Base-by-base conservation (phyloP, 1,140 invertebrate genomes). In the Bombus soroeensis region DNA sequence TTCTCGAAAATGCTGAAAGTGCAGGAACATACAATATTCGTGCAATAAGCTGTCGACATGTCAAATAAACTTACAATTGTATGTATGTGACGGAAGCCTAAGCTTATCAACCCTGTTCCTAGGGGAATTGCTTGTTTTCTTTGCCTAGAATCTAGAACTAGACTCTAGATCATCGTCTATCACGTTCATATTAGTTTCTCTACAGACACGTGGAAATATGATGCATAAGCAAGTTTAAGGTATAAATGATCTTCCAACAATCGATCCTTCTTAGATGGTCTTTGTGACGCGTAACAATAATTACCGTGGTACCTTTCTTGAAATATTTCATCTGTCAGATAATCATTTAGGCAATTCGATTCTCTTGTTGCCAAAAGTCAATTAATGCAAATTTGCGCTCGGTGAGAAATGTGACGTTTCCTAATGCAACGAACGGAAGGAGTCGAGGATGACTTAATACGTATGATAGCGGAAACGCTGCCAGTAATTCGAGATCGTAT, bases 331-430 rank as follows among this genome's bases (percentile, higher is more conserved):
- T 76, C 37, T 9, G 70, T 39, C 22, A 78, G 57, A 71, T 47
- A 68, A 83, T 34, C 62, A 75, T 43, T 75, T 39, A 32, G 72
- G 32, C 41, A 68, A 73, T 41, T 82, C 37, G 77, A 57, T 77
- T 85, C 78, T 87, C 82, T 47, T 82, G 71, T 74, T 87, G 70
- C 34, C 39, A 22, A 68, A 57, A 75, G 57, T 88, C 53, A 64
- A 83, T 82, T 87, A 87, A 88, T 83, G 81, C 83, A 85, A 91
- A 90, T 85, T 90, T 39, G 73, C 15, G 9, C n/a, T 10, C 6
- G 59, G 34, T 28, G 59, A 59, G 53, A 66, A 83, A 66, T 28
- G 32, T 37, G 66, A 81, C 57, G 28, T 76, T 83, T 76, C 57
- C 32, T 76, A 76, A 66, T 28, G 57, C 28, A 9, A 37, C 13